Conservation (phyloP, 2,113 vertebrate genomes). For the Neolamprologus devosi region DNA sequence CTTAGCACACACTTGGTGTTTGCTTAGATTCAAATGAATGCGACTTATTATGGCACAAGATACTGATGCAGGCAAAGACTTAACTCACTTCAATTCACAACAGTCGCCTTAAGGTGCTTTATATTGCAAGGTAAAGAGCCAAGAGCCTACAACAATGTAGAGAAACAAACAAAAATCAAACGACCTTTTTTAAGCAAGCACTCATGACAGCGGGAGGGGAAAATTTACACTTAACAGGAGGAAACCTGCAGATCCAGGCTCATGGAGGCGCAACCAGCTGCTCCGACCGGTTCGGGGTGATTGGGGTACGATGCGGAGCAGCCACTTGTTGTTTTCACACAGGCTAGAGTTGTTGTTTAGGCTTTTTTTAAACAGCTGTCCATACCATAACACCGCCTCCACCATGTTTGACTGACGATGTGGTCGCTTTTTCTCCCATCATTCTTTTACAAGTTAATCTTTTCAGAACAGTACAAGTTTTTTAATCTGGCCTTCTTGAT, state of each 20-base stretch:
- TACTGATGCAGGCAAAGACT: background rate
- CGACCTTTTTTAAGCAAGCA: accelerated
- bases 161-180: background rate
- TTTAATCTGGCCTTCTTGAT: background rate
- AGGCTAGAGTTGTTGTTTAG: background rate
- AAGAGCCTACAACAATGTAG: accelerated
- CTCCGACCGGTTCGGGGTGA: background rate
- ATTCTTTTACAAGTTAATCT: background rate
- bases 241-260: background rate
- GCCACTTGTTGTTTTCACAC: background rate
- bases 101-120: background rate
- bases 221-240: background rate
- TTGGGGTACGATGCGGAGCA: background rate
- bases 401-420: background rate
- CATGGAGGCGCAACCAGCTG: background rate
- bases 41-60: background rate
- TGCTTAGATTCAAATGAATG: background rate
- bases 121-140: background rate
- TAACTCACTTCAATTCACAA: background rate
- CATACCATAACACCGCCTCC: background rate
- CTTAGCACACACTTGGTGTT: background rate
- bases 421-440: background rate
- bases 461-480: background rate
- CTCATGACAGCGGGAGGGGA: background rate
- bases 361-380: background rate